These are phyloP conservation scores for Hermatobates lingyangjiaoensis DNA, from an alignment of 1,140 invertebrate species.

Conservation along the genomic window DNA sequence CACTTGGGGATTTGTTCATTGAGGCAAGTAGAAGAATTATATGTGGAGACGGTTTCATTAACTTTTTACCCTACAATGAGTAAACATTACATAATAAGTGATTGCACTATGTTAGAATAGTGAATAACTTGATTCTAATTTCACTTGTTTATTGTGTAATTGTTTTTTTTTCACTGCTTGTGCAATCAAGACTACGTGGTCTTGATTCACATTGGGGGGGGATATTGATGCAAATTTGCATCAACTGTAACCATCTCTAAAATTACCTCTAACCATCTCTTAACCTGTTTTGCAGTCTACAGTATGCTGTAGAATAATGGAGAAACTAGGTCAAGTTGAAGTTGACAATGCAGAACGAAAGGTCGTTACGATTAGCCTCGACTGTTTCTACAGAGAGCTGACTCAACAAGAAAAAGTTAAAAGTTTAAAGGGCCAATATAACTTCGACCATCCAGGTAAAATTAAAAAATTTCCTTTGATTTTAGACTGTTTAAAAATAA, in stretches of 20 bases:
- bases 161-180: no score
- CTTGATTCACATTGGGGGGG: no score
- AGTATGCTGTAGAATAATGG: slow-evolving; percentile 90
- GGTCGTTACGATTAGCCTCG: slow-evolving; percentile 86
- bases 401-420: slow-evolving; percentile 56
- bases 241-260: background rate
- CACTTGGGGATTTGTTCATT: no score
- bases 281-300: slow-evolving; percentile 49
- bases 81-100: no score
- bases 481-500: background rate
- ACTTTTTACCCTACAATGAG: no score
- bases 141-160: no score
- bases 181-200: no score
- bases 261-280: no score
- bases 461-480: background rate
- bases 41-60: no score
- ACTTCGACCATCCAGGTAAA: slow-evolving; percentile 88
- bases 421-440: slow-evolving; percentile 80
- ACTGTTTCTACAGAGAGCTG: slow-evolving; percentile 85
- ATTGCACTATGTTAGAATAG: no score
- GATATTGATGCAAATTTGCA: slow-evolving; percentile 3
- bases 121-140: no score
- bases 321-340: slow-evolving; percentile 75
- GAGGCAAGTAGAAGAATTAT: no score
- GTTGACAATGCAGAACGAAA: slow-evolving; percentile 73